Evolutionary conservation across 2,888 invertebrate species (phyloP).

Genomic region (Yponomeuta sedellus): DNA sequence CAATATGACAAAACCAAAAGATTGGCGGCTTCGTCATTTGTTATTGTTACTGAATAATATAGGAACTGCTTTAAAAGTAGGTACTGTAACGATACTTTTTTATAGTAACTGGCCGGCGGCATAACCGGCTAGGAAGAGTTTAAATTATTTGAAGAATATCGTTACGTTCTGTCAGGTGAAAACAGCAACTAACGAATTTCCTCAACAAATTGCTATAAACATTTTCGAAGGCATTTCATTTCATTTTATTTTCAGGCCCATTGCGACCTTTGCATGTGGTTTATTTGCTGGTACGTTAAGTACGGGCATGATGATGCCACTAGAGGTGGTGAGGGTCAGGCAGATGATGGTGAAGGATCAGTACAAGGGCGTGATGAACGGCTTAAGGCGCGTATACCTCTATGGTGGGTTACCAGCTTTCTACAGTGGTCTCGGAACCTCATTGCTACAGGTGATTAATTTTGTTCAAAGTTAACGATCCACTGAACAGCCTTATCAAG

Average conservation of each 20-base stretch:
- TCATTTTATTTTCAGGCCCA: slow-evolving; percentile 13
- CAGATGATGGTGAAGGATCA: slow-evolving; percentile 58
- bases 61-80: no score
- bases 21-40: no score
- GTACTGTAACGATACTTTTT: no score
- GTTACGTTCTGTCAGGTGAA: no score
- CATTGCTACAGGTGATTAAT: slow-evolving; percentile 45
- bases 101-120: no score
- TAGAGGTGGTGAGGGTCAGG: slow-evolving; percentile 59
- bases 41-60: no score
- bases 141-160: no score
- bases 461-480: not conserved
- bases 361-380: slow-evolving; percentile 45
- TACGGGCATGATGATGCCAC: slow-evolving; percentile 42
- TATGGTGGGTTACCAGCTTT: slow-evolving; percentile 53
- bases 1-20: no score
- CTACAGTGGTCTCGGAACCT: slow-evolving; percentile 54
- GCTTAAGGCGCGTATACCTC: slow-evolving; percentile 47
- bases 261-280: slow-evolving; percentile 40
- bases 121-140: no score
- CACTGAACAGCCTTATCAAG: no score
- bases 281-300: slow-evolving; percentile 45
- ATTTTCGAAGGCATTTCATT: not conserved
- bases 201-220: not conserved
- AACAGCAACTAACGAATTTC: not conserved